Evolutionary conservation across 64 coral and sea anemone genomes (phyloP).

Genomic region (Actinia equina): DNA sequence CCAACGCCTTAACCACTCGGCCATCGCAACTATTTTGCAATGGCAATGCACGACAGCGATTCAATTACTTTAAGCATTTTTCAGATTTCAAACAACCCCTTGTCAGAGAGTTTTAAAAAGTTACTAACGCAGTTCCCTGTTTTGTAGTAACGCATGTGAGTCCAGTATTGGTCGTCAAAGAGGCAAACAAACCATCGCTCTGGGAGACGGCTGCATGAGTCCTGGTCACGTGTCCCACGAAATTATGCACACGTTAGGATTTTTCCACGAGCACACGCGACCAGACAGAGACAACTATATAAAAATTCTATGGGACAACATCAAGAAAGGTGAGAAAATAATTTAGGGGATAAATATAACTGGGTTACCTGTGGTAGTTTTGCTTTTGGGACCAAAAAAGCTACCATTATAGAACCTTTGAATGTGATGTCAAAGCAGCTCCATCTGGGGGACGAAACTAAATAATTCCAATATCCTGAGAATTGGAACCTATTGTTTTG

Average conservation of each 20-base stretch:
- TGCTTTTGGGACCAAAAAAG: too few relatives aligned
- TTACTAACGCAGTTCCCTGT: not conserved
- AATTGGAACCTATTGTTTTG: too few relatives aligned
- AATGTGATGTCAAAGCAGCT: too few relatives aligned
- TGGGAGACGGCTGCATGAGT: constrained; percentile 50
- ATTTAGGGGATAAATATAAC: too few relatives aligned
- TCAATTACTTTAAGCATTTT: too few relatives aligned
- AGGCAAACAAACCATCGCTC: constrained; percentile 40
- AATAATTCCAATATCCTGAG: too few relatives aligned
- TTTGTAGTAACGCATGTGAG: constrained; percentile 34
- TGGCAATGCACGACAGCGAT: too few relatives aligned
- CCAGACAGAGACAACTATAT: constrained; percentile 70
- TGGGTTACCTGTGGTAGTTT: too few relatives aligned
- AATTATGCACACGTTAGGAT: constrained; percentile 75
- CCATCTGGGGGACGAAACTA: too few relatives aligned
- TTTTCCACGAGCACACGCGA: constrained; percentile 69
- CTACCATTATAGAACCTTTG: too few relatives aligned
- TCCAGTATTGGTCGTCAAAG: constrained; percentile 58
- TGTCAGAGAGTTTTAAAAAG: not conserved
- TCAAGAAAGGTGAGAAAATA: constrained; percentile 42
- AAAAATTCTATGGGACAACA: constrained; percentile 74
- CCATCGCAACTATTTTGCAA: constrained; percentile 51
- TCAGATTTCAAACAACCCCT: too few relatives aligned
- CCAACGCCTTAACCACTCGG: constrained; percentile 99
- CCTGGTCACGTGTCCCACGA: constrained; percentile 70